Conservation (phyloP, 2,113 vertebrate species). For the Anolis sagrei region DNA sequence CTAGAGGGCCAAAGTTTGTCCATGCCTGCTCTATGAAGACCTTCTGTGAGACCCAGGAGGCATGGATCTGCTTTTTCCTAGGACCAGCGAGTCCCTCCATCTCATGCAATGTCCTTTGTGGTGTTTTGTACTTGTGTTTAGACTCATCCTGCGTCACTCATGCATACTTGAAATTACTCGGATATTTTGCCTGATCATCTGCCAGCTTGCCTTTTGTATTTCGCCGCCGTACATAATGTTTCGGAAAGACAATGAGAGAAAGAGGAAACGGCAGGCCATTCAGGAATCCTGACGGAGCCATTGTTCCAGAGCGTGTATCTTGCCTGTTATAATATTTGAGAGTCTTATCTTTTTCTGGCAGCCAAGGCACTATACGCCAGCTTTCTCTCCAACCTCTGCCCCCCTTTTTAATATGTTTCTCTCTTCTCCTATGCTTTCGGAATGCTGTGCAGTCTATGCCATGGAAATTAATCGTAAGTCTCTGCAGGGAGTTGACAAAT, state of each 20-base stretch:
- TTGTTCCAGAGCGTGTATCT: conserved; percentile 33
- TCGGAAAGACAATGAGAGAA: conserved; percentile 44
- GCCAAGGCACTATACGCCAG: conserved; percentile 50
- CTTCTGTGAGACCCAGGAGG: too few relatives aligned
- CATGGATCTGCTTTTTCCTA: too few relatives aligned
- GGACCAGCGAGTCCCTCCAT: conserved; percentile 1
- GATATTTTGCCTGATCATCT: conserved; percentile 71
- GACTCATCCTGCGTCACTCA: background rate
- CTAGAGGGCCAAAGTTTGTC: too few relatives aligned
- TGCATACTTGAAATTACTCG: conserved; percentile 18
- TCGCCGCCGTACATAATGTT: conserved; percentile 36
- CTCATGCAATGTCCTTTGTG: conserved; percentile 23
- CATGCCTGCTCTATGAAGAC: too few relatives aligned
- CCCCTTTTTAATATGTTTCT: conserved; percentile 41
- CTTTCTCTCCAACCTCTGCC: background rate
- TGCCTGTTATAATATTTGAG: conserved; percentile 34
- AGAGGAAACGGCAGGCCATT: conserved; percentile 45
- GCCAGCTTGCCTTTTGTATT: conserved; percentile 61
- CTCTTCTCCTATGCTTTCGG: conserved; percentile 49
- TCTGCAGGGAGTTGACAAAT: conserved; percentile 26
- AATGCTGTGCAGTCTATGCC: conserved; percentile 88
- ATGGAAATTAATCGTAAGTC: conserved; percentile 99
- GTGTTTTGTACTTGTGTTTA: conserved; percentile 32
- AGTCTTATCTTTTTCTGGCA: conserved; percentile 46
- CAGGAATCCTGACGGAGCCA: conserved; percentile 29